Evolutionary conservation across 1,140 invertebrate species (phyloP).

Genomic region (Ephestia elutella): DNA sequence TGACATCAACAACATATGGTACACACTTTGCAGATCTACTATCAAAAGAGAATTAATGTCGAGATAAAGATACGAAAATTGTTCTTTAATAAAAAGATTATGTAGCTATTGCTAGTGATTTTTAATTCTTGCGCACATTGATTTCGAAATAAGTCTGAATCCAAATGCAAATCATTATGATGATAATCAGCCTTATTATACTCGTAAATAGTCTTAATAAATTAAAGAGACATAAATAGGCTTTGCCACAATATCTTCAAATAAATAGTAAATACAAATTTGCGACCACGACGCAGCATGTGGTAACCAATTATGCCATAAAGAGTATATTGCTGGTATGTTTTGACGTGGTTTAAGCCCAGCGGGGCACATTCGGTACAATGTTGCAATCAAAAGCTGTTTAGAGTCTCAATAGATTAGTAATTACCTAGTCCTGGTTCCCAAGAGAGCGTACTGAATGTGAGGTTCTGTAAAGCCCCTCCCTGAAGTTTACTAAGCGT

Average conservation of each 20-base stretch:
- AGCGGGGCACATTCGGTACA: slow-evolving; percentile 1
- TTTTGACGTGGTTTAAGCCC: slow-evolving; percentile 1
- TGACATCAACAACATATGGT: neutral
- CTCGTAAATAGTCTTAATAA: neutral
- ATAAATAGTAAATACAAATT: slow-evolving; percentile 1
- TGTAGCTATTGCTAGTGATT: too few relatives aligned
- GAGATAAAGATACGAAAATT: too few relatives aligned
- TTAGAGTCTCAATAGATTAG: slow-evolving; percentile 2
- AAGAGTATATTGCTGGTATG: slow-evolving; percentile 2
- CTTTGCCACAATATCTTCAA: neutral
- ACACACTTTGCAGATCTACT: neutral
- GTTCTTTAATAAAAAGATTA: too few relatives aligned
- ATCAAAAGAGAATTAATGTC: too few relatives aligned
- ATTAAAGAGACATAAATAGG: neutral
- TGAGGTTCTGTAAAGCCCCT: neutral
- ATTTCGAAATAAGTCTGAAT: neutral
- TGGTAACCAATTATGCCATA: slow-evolving; percentile 3
- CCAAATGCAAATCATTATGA: neutral
- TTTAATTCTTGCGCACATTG: too few relatives aligned
- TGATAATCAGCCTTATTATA: neutral
- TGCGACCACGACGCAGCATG: slow-evolving; percentile 1
- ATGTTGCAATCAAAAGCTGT: slow-evolving; percentile 2
- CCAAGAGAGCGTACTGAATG: neutral
- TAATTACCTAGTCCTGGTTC: slow-evolving; percentile 1
- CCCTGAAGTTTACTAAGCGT: neutral